phyloP scores from a whole-genome alignment of 2,888 invertebrate genomes.

The Pandemis heparana region DNA sequence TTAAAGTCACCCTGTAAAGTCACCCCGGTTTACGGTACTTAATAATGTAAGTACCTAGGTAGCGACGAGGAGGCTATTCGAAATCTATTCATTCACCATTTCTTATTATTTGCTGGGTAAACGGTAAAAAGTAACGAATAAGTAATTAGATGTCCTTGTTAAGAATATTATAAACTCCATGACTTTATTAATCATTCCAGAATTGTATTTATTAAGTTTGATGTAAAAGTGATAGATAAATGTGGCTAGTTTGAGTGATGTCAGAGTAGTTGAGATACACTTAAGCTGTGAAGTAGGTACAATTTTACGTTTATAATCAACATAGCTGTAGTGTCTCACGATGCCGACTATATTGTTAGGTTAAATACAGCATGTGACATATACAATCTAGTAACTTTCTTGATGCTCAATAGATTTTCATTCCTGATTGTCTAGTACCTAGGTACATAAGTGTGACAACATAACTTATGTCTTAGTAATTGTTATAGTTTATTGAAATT shows the following conservation, averaged over 20 bases:
- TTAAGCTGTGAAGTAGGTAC: neutral
- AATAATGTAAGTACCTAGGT: neutral
- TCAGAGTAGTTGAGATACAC: neutral
- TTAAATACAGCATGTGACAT: neutral
- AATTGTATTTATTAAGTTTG: slow-evolving; percentile 53
- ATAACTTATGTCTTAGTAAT: neutral
- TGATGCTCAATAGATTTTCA: neutral
- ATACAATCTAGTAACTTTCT: neutral
- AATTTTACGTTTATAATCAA: neutral
- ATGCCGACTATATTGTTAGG: neutral
- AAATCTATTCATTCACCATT: slow-evolving; percentile 14
- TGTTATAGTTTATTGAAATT: neutral
- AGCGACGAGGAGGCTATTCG: slow-evolving; percentile 29
- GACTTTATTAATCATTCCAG: slow-evolving; percentile 78
- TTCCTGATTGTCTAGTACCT: neutral
- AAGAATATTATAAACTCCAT: slow-evolving; percentile 64
- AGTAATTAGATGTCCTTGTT: slow-evolving; percentile 33
- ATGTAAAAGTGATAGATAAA: slow-evolving; percentile 9
- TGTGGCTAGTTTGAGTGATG: slow-evolving; percentile 22
- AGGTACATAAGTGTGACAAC: neutral
- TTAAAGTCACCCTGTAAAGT: too few relatives aligned
- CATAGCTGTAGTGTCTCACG: neutral
- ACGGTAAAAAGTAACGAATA: slow-evolving; percentile 15
- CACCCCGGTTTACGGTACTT: too few relatives aligned
- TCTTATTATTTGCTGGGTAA: slow-evolving; percentile 16